Evolutionary conservation across 1,140 invertebrate genomes (phyloP), one percentile per base, ranked within the genome.

Genomic region (Venturia canescens): DNA sequence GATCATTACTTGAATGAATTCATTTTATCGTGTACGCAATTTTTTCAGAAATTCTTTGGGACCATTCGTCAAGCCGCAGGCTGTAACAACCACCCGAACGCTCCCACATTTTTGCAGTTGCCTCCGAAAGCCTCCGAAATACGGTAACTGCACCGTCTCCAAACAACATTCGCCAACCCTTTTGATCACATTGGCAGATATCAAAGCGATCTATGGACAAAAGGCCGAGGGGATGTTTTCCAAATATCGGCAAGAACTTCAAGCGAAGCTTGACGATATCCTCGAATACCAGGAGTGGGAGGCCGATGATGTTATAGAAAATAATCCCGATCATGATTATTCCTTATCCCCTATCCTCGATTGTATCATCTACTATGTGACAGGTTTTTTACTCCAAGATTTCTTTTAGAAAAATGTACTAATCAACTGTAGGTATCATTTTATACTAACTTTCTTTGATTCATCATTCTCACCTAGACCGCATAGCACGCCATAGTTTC

Each of bases 41-140:
- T n/a, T 57, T 57, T 57, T 57, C 53, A 57, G 53, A 57, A 21
- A 57, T 57, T 57, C 16, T 57, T 57, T n/a, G 53, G 53, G 13
- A 57, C 53, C 0, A 57, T 57, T 9, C 53, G n/a, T 23, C 53
- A 57, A 57, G 53, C 53, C 53, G 21, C 53, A 0, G 53, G 53
- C 1, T 57, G 18, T 9, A 57, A 57, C 16, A 18, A 57, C 16
- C 53, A 57, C 53, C 53, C 53, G 6, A 57, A 57, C 53, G 2
- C 1, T 18, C n/a, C n/a, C 1, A 57, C 53, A 3, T 57, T 57
- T 23, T 57, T 57, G 53, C 53, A 57, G 7, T 57, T 57, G 53
- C 21, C n/a, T 57, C 16, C 13, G n/a, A 11, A 57, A 57, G 9
- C 53, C 53, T 57, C 53, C 53, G 1, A 57, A 57, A 23, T 57